Conservation (phyloP, 2,797 vertebrate species). For the Agapornis canus region DNA sequence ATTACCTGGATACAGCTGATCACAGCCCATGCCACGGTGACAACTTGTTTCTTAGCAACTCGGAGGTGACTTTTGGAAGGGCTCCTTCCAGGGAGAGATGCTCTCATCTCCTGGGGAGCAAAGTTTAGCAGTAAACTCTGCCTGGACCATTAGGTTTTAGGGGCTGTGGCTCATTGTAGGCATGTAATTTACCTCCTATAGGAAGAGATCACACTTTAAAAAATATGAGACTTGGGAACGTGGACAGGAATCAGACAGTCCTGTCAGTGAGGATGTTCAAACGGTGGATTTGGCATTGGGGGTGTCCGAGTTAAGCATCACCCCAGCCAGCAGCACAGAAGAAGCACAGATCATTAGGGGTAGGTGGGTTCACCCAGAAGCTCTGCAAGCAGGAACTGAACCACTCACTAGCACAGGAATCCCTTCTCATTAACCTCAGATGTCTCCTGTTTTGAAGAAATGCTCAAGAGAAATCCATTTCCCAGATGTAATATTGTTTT, state of each 20-base stretch:
- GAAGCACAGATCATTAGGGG: neutral
- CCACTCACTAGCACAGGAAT: fast-evolving
- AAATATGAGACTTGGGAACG: fast-evolving
- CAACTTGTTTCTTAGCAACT: conserved; percentile 64
- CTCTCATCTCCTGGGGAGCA: neutral
- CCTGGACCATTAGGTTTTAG: neutral
- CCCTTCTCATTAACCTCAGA: neutral
- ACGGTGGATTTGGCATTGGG: fast-evolving
- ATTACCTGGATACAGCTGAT: conserved; percentile 40
- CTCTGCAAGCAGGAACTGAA: neutral
- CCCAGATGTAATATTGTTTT: fast-evolving
- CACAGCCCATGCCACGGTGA: neutral
- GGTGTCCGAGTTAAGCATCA: neutral
- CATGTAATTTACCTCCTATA: neutral
- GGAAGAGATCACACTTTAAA: neutral
- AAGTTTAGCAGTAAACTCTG: conserved; percentile 4
- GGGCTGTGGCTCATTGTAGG: neutral
- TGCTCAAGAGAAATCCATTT: neutral
- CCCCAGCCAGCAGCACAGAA: neutral
- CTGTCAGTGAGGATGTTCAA: neutral
- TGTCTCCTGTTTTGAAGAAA: neutral
- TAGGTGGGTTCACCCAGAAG: neutral
- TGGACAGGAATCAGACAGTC: neutral
- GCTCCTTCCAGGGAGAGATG: neutral
- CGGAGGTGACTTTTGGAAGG: neutral